These are phyloP conservation scores for Mus pahari DNA, from an alignment of 2,113 vertebrate species.

Conservation along the genomic window DNA sequence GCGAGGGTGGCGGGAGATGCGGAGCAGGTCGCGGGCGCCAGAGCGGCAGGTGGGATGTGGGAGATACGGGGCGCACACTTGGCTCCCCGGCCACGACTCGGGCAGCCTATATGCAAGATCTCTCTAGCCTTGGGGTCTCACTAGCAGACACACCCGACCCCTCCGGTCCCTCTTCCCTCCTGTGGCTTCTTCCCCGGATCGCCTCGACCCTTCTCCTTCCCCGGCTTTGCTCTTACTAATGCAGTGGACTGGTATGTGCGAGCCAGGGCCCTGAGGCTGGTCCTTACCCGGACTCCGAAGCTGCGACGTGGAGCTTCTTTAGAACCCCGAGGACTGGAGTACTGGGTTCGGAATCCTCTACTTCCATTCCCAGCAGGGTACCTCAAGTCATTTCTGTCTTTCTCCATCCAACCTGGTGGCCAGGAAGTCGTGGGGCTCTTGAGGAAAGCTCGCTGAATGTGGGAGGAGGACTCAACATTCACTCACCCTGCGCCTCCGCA, in stretches of 20 bases:
- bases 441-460: background rate
- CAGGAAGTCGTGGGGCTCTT: background rate
- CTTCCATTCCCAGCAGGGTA: too few species aligned
- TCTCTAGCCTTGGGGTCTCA: background rate
- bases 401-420: background rate
- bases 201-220: background rate
- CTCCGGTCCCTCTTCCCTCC: background rate
- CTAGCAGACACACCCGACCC: background rate
- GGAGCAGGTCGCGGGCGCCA: background rate
- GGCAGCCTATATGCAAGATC: background rate
- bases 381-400: background rate
- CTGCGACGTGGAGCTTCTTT: background rate
- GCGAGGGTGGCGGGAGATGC: background rate
- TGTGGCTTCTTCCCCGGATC: background rate
- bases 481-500: background rate
- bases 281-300: background rate
- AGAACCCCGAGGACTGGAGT: background rate
- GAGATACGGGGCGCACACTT: background rate
- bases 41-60: background rate
- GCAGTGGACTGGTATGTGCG: slow-evolving; percentile 14
- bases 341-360: background rate
- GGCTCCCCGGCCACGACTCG: background rate
- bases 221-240: background rate
- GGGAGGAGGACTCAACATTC: background rate
- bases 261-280: background rate